Percentiles rank a stretch among this genome's conserved stretches.
These are phyloP conservation scores for Microplitis mediator DNA, from an alignment of 1,140 invertebrate genomes.

Conservation along the genomic window DNA sequence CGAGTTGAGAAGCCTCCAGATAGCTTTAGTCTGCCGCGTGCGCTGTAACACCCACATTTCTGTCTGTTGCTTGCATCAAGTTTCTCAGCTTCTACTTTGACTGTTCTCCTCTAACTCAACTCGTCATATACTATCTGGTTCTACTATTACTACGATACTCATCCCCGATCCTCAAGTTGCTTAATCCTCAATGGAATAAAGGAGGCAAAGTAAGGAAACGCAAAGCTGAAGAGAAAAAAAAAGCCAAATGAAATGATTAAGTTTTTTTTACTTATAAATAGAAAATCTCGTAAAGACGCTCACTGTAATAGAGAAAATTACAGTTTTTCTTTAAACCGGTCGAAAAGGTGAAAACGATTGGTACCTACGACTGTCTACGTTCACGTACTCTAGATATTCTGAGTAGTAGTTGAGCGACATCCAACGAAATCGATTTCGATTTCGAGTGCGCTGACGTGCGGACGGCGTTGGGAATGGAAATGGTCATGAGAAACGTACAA, in stretches of 20 bases:
- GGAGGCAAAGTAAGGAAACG: neutral
- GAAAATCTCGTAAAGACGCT: no score
- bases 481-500: constrained; percentile 28
- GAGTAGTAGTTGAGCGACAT: neutral
- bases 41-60: constrained; percentile 11
- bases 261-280: no score
- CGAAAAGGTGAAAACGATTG: constrained; percentile 6
- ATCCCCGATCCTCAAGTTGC: neutral
- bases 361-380: neutral
- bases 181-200: neutral
- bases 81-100: neutral
- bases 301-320: neutral
- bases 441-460: constrained; percentile 13
- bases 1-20: neutral
- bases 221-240: neutral
- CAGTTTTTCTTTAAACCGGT: neutral
- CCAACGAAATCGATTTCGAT: constrained; percentile 23
- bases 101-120: neutral
- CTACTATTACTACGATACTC: neutral
- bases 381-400: neutral
- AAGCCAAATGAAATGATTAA: neutral
- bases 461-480: constrained; percentile 26
- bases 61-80: neutral
- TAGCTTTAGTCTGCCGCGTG: neutral
- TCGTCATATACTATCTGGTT: neutral